Percentiles rank a stretch among this genome's conserved stretches.
Conservation (phyloP, 2,797 vertebrate species). For the Danio albolineatus region DNA sequence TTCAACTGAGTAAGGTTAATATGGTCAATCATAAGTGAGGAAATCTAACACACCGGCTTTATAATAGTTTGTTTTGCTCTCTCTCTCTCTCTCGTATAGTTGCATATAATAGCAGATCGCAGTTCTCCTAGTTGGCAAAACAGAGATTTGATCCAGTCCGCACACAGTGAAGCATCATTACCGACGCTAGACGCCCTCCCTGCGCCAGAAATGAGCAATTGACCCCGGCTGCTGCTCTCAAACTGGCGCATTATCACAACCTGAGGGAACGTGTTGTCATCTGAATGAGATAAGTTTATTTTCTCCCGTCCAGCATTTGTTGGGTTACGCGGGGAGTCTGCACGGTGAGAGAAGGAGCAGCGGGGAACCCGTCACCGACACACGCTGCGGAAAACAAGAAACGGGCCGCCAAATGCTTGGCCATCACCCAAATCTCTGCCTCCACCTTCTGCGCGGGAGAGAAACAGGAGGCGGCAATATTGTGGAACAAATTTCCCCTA, state of each 20-base stretch:
- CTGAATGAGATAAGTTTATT: conserved; percentile 98
- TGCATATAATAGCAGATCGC: conserved; percentile 36
- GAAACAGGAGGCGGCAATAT: conserved; percentile 85
- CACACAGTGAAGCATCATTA: conserved; percentile 72
- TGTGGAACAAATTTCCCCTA: conserved; percentile 90
- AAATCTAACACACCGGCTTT: conserved; percentile 23
- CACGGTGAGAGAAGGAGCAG: conserved; percentile 63
- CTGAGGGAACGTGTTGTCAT: conserved; percentile 93
- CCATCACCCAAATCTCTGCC: conserved; percentile 90
- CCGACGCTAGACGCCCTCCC: conserved; percentile 77
- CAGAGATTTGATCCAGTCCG: conserved; percentile 54
- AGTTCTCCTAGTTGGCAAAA: conserved; percentile 44
- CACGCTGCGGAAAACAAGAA: conserved; percentile 83
- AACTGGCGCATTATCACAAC: conserved; percentile 88
- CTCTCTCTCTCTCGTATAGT: background rate
- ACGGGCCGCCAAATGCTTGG: conserved; percentile 83
- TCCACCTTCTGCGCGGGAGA: conserved; percentile 91
- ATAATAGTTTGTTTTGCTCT: conserved; percentile 14
- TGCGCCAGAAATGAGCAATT: conserved; percentile 83
- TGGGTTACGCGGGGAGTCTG: conserved; percentile 90
- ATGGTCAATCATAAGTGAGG: background rate
- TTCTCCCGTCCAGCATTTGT: conserved; percentile 91
- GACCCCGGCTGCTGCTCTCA: conserved; percentile 80
- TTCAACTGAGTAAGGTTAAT: background rate
- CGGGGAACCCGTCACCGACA: conserved; percentile 82